These are phyloP conservation scores for Norana najaformis DNA, from an alignment of 2,888 invertebrate species.

Conservation along the genomic window DNA sequence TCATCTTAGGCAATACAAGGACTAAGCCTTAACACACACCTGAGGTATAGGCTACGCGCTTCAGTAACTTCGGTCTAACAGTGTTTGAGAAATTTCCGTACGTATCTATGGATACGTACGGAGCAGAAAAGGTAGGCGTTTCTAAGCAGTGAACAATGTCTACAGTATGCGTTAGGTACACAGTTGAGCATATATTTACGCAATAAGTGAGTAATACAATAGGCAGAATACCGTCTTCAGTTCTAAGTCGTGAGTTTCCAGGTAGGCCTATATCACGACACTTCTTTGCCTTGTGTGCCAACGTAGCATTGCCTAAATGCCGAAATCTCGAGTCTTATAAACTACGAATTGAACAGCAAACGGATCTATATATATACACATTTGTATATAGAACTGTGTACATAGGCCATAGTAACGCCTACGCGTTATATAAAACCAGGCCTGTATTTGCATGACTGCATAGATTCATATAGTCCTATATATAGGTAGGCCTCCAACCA, in stretches of 20 bases:
- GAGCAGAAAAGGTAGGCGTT: not conserved
- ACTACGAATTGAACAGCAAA: not conserved
- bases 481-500: too few relatives aligned
- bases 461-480: too few relatives aligned
- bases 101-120: not conserved
- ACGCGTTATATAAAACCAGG: too few relatives aligned
- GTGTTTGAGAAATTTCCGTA: not conserved
- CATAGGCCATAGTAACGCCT: too few relatives aligned
- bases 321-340: not conserved
- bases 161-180: not conserved
- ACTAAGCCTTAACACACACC: not conserved
- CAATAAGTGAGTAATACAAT: not conserved
- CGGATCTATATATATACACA: too few relatives aligned
- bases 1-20: not conserved
- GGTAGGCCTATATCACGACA: not conserved
- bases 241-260: not conserved
- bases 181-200: not conserved
- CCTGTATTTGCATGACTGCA: too few relatives aligned
- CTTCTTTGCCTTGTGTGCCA: not conserved
- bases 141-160: not conserved
- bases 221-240: not conserved
- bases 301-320: not conserved
- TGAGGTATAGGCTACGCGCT: not conserved
- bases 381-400: not conserved
- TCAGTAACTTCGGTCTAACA: not conserved